Conservation (phyloP, 1,140 invertebrate species). For the Sarcophaga bullata region DNA sequence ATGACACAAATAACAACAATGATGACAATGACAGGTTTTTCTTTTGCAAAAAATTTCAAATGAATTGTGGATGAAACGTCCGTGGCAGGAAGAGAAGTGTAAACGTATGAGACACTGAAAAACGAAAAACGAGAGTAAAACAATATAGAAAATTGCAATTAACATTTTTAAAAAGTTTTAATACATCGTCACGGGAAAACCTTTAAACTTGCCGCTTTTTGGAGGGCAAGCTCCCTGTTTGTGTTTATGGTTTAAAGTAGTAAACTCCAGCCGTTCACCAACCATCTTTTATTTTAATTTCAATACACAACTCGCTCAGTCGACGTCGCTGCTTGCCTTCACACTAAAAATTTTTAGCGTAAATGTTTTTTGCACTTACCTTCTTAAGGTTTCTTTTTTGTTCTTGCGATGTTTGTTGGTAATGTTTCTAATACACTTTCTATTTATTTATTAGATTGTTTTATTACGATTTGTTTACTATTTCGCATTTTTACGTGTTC, state of each 20-base stretch:
- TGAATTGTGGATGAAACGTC: background rate
- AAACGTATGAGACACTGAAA: background rate
- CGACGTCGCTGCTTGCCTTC: slow-evolving; percentile 19
- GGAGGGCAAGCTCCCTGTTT: too few relatives aligned
- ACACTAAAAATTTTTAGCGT: background rate
- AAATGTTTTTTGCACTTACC: background rate
- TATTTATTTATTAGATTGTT: slow-evolving; percentile 5
- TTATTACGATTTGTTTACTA: background rate
- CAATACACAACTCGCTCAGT: background rate
- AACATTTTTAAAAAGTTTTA: background rate
- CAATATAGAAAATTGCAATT: background rate
- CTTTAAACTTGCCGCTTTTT: background rate
- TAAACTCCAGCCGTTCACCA: background rate
- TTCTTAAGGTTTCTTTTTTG: background rate
- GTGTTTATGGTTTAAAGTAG: background rate
- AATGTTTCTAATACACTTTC: background rate
- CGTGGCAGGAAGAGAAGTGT: background rate
- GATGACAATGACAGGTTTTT: background rate
- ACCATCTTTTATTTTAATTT: background rate
- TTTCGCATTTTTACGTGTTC: background rate
- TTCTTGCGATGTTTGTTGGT: background rate
- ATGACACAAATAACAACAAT: slow-evolving; percentile 19
- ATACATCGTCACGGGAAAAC: background rate
- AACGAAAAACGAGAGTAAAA: background rate
- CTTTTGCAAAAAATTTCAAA: background rate